These are phyloP conservation scores for Scaptomyza montana DNA, from an alignment of 1,140 invertebrate genomes.

Conservation along the genomic window DNA sequence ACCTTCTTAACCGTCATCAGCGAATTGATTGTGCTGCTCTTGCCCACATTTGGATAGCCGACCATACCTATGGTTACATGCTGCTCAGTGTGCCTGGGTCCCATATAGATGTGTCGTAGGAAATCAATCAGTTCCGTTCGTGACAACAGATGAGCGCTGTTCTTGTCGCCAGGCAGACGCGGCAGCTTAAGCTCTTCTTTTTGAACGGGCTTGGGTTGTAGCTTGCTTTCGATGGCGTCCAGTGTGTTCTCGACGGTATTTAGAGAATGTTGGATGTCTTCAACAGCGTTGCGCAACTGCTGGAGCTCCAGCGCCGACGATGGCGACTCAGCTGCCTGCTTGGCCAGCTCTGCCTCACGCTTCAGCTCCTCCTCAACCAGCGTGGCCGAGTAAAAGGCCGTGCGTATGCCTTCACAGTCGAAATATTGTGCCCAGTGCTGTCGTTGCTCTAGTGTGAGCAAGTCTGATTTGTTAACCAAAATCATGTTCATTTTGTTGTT, in stretches of 20 bases:
- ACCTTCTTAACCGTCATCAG: slow-evolving; percentile 96
- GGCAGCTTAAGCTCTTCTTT: slow-evolving; percentile 21
- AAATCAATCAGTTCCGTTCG: slow-evolving; percentile 87
- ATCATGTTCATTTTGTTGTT: slow-evolving; percentile 92
- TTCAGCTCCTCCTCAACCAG: slow-evolving; percentile 85
- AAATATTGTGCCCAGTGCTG: slow-evolving; percentile 96
- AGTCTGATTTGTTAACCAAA: slow-evolving; percentile 98
- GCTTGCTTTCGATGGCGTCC: slow-evolving; percentile 84
- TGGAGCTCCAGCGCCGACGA: slow-evolving; percentile 54
- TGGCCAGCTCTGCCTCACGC: slow-evolving; percentile 79
- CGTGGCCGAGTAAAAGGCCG: slow-evolving; percentile 94
- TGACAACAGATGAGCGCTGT: slow-evolving; percentile 85
- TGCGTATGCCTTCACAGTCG: slow-evolving; percentile 86
- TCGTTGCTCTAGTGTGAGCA: slow-evolving; percentile 92
- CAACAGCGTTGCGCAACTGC: slow-evolving; percentile 82
- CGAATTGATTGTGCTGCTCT: slow-evolving; percentile 99
- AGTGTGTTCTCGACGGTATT: slow-evolving; percentile 84
- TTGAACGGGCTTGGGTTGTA: slow-evolving; percentile 19
- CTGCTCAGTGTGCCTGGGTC: slow-evolving; percentile 85
- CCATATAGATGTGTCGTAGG: slow-evolving; percentile 87
- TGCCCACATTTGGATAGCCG: slow-evolving; percentile 99
- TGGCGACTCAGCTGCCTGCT: slow-evolving; percentile 52
- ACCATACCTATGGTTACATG: slow-evolving; percentile 95
- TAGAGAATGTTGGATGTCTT: slow-evolving; percentile 84
- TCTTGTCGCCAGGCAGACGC: slow-evolving; percentile 68